Base-by-base conservation (phyloP, 2,797 vertebrate genomes). In the Enteromius viviparus region DNA sequence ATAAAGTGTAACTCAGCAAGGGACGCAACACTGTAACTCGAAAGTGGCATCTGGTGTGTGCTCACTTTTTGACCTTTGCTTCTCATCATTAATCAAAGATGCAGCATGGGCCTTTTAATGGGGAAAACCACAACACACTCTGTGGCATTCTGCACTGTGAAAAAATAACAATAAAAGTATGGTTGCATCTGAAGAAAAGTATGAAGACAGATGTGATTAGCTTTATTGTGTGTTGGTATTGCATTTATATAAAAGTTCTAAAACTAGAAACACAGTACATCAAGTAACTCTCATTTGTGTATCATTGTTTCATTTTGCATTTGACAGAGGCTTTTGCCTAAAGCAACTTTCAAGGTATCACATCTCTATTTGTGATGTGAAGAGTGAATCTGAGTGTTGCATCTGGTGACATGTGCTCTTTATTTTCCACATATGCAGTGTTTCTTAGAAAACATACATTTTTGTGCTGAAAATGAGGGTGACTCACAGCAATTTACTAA, bases 61-160 rank as follows among this genome's bases (percentile, higher is more conserved):
- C 84, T 85, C 55, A 66, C 58, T 87, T 88, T 85, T 66, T 68
- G 76, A 84, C 85, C 85, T 84, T 82, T 86, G 76, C 68, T 74
- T 60, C 23, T 86, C 74, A 3, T 76, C 78, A 76, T 89, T 87
- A 81, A 78, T 88, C 81, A 88, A 53, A 71, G 64, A 69, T 80
- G 76, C 70, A 80, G 80, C 55, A 51, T 42, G n/a, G 12, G 69
- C 72, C 23, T 65, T 53, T 49, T 82, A 72, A 84, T 79, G 81
- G 60, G 76, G 40, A 84, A 70, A 80, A 79, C 29, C 40, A 62
- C 76, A 76, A 55, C 37, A 78, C 66, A 17, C 55, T 80, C 53
- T 45, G 37, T 49, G 65, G 15, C 12, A 65, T 42, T 55, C 74
- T 60, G 37, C 26, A 65, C 53, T 51, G 26, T 49, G 60, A 68